These are phyloP conservation scores for Isaurus tuberculatus DNA, from an alignment of 92 coral and sea anemone species.

Conservation along the genomic window DNA sequence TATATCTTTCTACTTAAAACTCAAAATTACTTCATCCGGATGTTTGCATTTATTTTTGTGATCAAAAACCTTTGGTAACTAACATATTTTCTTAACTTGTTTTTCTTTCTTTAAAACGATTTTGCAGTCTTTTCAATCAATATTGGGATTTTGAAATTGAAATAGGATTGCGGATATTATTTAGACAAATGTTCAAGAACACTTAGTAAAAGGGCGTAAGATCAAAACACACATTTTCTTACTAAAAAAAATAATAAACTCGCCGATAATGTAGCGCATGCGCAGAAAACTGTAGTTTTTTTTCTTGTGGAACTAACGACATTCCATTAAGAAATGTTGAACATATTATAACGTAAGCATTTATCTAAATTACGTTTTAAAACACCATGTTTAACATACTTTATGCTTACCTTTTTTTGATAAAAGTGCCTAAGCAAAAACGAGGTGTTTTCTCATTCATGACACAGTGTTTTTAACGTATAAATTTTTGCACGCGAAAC, in stretches of 20 bases:
- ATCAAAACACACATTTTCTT: neutral
- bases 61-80: neutral
- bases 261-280: conserved; percentile 1
- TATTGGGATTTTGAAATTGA: neutral
- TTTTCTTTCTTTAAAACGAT: neutral
- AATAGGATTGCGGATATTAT: neutral
- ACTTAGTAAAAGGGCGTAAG: neutral
- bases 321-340: neutral
- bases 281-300: neutral
- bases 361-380: neutral
- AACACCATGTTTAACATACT: neutral
- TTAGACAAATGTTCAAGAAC: conserved; percentile 9
- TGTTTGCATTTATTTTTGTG: conserved; percentile 13
- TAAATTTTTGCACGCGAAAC: neutral
- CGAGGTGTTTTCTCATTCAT: no score
- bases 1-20: conserved; percentile 16
- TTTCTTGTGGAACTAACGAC: neutral
- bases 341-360: neutral
- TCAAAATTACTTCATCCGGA: conserved; percentile 24
- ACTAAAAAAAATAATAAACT: neutral
- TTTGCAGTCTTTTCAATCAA: neutral
- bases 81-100: neutral
- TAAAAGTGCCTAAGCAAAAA: no score
- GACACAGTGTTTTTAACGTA: no score
- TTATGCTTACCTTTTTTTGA: neutral